phyloP scores from a whole-genome alignment of 1,140 invertebrate species.

The Pseudomyrmex concolor region DNA sequence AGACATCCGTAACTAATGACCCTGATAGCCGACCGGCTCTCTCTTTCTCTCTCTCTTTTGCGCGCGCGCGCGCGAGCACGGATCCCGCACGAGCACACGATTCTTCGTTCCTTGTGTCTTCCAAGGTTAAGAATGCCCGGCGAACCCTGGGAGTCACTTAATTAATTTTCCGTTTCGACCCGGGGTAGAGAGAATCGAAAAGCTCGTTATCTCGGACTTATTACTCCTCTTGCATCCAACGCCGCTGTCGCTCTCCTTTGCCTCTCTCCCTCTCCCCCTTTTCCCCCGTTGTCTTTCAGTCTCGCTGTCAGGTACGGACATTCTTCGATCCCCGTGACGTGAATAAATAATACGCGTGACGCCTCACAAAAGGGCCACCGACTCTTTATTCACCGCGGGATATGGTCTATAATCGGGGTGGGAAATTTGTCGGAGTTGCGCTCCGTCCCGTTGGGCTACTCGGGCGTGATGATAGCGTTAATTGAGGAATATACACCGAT shows the following conservation, averaged over 20 bases:
- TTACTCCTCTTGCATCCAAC: conserved; percentile 67
- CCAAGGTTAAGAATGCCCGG: conserved; percentile 78
- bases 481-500: conserved; percentile 40
- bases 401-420: conserved; percentile 58
- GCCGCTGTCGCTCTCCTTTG: conserved; percentile 62
- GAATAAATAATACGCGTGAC: conserved; percentile 76
- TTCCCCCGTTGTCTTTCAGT: conserved; percentile 55
- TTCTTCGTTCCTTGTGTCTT: conserved; percentile 74
- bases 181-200: conserved; percentile 70
- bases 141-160: conserved; percentile 77
- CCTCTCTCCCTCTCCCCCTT: neutral
- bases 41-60: conserved; percentile 61
- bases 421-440: conserved; percentile 59
- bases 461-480: conserved; percentile 57
- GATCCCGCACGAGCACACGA: conserved; percentile 59
- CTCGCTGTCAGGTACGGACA: conserved; percentile 64
- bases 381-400: conserved; percentile 50
- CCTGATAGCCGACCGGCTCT: conserved; percentile 79
- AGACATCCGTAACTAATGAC: conserved; percentile 84
- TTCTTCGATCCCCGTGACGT: conserved; percentile 74
- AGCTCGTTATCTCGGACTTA: conserved; percentile 78
- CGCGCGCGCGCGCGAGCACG: conserved; percentile 22
- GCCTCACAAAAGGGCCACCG: conserved; percentile 64
- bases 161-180: conserved; percentile 82
- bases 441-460: conserved; percentile 47